Percentiles rank a stretch among this genome's conserved stretches.
phyloP scores from a whole-genome alignment of 92 coral and sea anemone species.

The Palythoa grandis region DNA sequence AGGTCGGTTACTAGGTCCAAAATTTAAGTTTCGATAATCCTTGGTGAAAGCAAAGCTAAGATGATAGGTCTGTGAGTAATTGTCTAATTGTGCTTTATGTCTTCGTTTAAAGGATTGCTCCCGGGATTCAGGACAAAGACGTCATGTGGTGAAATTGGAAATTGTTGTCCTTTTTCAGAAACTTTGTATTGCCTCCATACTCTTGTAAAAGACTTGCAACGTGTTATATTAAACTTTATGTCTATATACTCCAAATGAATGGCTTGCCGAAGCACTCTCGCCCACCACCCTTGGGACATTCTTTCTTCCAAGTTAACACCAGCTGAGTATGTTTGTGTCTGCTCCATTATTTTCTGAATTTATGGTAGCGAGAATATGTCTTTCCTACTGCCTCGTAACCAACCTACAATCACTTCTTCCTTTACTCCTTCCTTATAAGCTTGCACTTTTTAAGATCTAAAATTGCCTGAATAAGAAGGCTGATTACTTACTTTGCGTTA shows the following conservation, averaged over 20 bases:
- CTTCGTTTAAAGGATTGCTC: slow-evolving; percentile 31
- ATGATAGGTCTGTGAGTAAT: too few relatives aligned
- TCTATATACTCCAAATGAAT: slow-evolving; percentile 36
- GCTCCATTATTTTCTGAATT: too few relatives aligned
- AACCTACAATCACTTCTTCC: too few relatives aligned
- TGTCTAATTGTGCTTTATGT: slow-evolving; percentile 36
- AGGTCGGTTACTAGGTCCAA: too few relatives aligned
- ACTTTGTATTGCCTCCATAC: slow-evolving; percentile 53
- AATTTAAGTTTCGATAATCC: slow-evolving; percentile 22
- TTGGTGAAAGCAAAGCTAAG: not conserved
- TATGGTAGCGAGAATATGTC: too few relatives aligned
- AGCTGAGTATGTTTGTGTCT: slow-evolving; percentile 50
- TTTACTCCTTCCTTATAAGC: too few relatives aligned
- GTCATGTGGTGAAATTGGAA: slow-evolving; percentile 40
- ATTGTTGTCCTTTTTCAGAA: slow-evolving; percentile 47
- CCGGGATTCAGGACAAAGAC: slow-evolving; percentile 40
- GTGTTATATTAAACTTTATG: slow-evolving; percentile 44
- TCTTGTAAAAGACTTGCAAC: slow-evolving; percentile 35
- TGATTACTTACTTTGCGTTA: too few relatives aligned
- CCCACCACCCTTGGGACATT: slow-evolving; percentile 56
- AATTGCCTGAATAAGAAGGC: too few relatives aligned
- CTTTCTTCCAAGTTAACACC: slow-evolving; percentile 33
- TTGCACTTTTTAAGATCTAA: too few relatives aligned
- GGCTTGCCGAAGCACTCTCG: slow-evolving; percentile 55
- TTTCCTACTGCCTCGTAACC: too few relatives aligned